Evolutionary conservation across 2,888 invertebrate species (phyloP).

Genomic region (Cephus runcator): DNA sequence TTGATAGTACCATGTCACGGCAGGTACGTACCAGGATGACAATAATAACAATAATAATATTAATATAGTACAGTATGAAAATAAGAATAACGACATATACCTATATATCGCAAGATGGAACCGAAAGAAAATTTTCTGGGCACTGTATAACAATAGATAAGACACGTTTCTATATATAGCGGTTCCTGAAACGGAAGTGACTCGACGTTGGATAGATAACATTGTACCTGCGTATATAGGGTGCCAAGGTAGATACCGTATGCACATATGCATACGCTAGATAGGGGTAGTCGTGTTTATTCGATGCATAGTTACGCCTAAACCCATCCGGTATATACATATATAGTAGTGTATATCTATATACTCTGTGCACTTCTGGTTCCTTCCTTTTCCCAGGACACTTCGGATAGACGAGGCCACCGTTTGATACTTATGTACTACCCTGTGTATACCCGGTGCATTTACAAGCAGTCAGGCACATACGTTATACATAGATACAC

Average conservation of each 20-base stretch:
- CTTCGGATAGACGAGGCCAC: too few species aligned
- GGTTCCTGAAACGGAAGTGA: neutral
- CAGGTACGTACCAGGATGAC: neutral
- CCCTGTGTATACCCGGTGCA: too few species aligned
- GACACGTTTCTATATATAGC: neutral
- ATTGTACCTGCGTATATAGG: neutral
- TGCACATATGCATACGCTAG: conserved; percentile 11
- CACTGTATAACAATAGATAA: neutral
- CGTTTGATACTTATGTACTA: too few species aligned
- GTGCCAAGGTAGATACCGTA: conserved; percentile 6
- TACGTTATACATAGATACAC: neutral
- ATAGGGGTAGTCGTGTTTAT: neutral
- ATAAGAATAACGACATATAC: neutral
- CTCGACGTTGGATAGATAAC: neutral
- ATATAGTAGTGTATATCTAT: neutral
- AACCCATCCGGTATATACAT: neutral
- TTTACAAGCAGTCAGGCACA: too few species aligned
- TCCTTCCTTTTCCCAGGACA: too few species aligned
- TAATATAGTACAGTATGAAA: neutral
- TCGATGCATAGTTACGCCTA: neutral
- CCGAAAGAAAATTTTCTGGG: neutral
- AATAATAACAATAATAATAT: neutral
- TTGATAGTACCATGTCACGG: neutral
- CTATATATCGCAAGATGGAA: neutral
- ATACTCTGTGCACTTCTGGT: too few species aligned